Percentiles rank a stretch among this genome's conserved stretches.
Evolutionary conservation across 2,113 vertebrate genomes (phyloP).

Genomic region (Rhinopomastus cyanomelas): DNA sequence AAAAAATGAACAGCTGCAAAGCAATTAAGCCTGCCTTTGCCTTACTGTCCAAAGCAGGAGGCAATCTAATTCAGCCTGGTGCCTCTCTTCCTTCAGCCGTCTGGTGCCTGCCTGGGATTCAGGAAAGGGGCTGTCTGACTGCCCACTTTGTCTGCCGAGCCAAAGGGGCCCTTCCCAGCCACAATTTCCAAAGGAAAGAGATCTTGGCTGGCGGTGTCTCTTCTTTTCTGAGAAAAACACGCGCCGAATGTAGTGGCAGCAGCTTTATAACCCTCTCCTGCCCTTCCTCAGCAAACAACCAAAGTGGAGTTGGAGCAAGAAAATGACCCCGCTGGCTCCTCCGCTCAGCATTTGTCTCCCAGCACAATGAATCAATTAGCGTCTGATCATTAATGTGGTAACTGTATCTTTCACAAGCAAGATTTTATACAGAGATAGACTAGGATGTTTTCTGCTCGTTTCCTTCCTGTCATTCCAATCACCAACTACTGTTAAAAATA

Average conservation of each 20-base stretch:
- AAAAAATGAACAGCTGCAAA: constrained; percentile 63
- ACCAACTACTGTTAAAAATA: constrained; percentile 48
- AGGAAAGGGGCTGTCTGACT: constrained; percentile 69
- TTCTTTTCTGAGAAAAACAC: constrained; percentile 54
- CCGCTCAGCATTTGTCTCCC: constrained; percentile 15
- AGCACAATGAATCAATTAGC: constrained; percentile 53
- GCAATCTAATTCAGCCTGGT: constrained; percentile 73
- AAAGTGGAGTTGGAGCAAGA: constrained; percentile 23
- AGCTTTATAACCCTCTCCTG: constrained; percentile 52
- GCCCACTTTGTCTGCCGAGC: constrained; percentile 63
- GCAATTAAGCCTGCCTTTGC: constrained; percentile 61
- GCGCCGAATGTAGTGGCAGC: constrained; percentile 26
- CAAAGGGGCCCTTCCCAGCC: constrained; percentile 66
- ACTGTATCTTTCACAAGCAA: constrained; percentile 52
- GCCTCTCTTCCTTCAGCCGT: constrained; percentile 73
- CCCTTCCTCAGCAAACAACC: constrained; percentile 64
- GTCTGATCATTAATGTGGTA: constrained; percentile 29
- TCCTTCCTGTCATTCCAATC: constrained; percentile 64
- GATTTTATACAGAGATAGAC: constrained; percentile 56
- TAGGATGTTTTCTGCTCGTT: constrained; percentile 45
- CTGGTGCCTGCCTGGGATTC: constrained; percentile 70
- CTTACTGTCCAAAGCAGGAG: constrained; percentile 55
- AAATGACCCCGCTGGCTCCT: constrained; percentile 5
- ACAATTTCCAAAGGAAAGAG: constrained; percentile 65
- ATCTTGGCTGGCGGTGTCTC: constrained; percentile 54